Evolutionary conservation across 2,113 vertebrate species (phyloP).

Genomic region (Trichechus manatus): DNA sequence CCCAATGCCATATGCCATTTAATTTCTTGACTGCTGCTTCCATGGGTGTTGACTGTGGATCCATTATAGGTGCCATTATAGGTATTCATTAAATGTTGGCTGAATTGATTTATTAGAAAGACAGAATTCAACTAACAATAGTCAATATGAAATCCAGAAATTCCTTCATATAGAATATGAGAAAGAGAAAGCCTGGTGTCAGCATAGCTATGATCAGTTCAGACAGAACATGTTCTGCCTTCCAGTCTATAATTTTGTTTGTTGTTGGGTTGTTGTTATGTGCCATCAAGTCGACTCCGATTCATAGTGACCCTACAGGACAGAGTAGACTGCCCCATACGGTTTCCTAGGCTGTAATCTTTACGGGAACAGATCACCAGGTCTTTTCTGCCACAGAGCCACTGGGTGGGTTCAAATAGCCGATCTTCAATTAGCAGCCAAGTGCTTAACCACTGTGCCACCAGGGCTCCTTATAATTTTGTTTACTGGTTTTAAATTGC

Average conservation of each 20-base stretch:
- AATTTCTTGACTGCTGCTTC: no score
- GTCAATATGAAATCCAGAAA: slow-evolving; percentile 36
- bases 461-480: not conserved
- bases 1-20: no score
- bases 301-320: not conserved
- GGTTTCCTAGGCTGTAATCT: not conserved
- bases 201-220: not conserved
- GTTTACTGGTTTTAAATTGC: slow-evolving; percentile 32
- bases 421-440: not conserved
- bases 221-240: not conserved
- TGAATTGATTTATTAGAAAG: slow-evolving; percentile 49
- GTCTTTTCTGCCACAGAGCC: no score
- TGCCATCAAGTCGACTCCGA: not conserved
- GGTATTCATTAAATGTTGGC: not conserved
- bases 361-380: not conserved
- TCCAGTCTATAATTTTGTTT: slow-evolving; percentile 38
- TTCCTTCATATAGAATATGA: not conserved
- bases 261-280: not conserved
- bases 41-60: no score
- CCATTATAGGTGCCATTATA: no score
- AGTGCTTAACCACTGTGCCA: not conserved
- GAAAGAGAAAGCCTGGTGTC: not conserved
- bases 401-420: no score
- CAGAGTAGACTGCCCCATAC: not conserved
- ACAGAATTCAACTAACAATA: slow-evolving; percentile 39